Evolutionary conservation across 2,888 invertebrate genomes (phyloP), one percentile per base, ranked within the genome.

Genomic region (Xestobium rufovillosum): DNA sequence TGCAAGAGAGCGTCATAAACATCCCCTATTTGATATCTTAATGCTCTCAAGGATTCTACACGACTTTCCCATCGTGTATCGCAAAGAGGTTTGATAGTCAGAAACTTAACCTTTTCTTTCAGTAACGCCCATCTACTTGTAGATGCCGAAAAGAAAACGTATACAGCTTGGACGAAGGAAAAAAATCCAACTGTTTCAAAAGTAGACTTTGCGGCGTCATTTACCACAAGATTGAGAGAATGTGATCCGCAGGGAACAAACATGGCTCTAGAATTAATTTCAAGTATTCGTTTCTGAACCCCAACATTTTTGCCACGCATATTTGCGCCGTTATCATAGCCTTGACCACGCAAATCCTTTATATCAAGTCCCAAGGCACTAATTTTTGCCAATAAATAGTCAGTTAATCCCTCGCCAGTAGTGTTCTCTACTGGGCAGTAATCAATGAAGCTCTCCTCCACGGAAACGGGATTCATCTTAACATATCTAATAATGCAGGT

Each of bases 321-420:
- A 32, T 54, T 53, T 3, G 51, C 34, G 4, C 49, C 55, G 47
- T 55, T 55, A 42, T 55, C 52, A 38, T 50, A 51, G 11, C 42
- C 41, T 42, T 52, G 50, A 3, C 50, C 50, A 2, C 49, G 38
- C 34, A 47, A 38, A 43, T 50, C 37, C 26, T 41, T 28, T 39
- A 47, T 29, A 30, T 48, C 31, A 4, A 45, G 14, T n/a, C n/a
- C n/a, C n/a, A n/a, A n/a, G n/a, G n/a, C n/a, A n/a, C n/a, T n/a
- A n/a, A n/a, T n/a, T n/a, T n/a, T n/a, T n/a, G n/a, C n/a, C n/a
- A n/a, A n/a, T n/a, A n/a, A n/a, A n/a, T n/a, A n/a, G n/a, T n/a
- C n/a, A n/a, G n/a, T n/a, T n/a, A n/a, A n/a, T n/a, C n/a, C n/a
- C n/a, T n/a, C n/a, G n/a, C n/a, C n/a, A n/a, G n/a, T n/a, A n/a